Percentiles rank a stretch among this genome's conserved stretches.
These are phyloP conservation scores for Chloropsis cyanopogon DNA, from an alignment of 2,113 vertebrate genomes.

Conservation along the genomic window DNA sequence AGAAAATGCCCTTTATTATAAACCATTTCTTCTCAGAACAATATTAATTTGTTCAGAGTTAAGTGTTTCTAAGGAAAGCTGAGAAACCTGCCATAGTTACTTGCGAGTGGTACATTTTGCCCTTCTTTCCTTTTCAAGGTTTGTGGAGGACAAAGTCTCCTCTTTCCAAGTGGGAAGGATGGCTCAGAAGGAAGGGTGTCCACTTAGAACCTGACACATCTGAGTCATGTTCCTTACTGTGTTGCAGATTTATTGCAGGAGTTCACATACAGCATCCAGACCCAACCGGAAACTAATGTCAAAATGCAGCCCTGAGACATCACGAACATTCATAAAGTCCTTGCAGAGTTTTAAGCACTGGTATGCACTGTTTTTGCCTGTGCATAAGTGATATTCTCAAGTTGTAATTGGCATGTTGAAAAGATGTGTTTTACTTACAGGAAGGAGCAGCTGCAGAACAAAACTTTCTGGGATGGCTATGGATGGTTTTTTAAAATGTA, in stretches of 20 bases:
- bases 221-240: background rate
- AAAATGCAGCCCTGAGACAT: background rate
- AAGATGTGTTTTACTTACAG: background rate
- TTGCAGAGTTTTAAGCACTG: background rate
- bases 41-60: background rate
- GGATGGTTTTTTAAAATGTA: background rate
- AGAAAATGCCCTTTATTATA: background rate
- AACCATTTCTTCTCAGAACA: background rate
- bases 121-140: background rate
- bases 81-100: background rate
- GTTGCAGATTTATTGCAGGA: background rate
- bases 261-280: background rate
- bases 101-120: background rate
- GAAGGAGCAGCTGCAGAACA: background rate
- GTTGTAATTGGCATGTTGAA: accelerated
- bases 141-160: background rate
- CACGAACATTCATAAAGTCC: background rate
- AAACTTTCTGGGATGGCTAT: background rate
- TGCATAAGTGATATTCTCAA: background rate
- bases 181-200: background rate
- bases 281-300: background rate
- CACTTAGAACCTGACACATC: background rate
- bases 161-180: background rate
- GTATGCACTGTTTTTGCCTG: background rate
- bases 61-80: background rate